Base-by-base conservation (phyloP, 2,797 vertebrate genomes). In the Phoebastria nigripes region DNA sequence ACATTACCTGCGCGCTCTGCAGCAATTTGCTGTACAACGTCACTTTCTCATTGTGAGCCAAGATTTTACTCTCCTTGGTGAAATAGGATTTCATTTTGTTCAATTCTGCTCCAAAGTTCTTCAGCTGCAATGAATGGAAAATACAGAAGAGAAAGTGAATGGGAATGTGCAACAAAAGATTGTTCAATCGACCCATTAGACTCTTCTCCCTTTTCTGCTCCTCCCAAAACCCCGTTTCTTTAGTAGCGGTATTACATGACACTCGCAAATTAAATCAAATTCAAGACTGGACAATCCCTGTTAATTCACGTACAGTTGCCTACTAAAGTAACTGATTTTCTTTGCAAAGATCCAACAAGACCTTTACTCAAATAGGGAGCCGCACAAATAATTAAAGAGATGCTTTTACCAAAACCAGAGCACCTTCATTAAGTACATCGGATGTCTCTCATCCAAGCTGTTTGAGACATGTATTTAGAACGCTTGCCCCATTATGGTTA, bases 21-120 rank as follows among this genome's bases (percentile, higher is more conserved):
- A 98, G 95, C 96, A 98, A 54, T 56, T 97, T 98, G 66, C 76
- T 94, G 91, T 98, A 98, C 35, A 98, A 44, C 2, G 89, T 41
- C 59, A 95, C 96, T 86, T 98, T 98, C 95, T 97, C 96, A 21
- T 97, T 97, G 91, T 98, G 98, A 95, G 97, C 98, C 56, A 98
- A 91, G 67, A 98, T 94, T 97, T 98, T 98, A 67, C 97, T 98
- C 89, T 98, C 98, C 96, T 98, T 98, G 82, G 96, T 97, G 95
- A 98, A 98, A 93, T 69, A 91, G 21, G 98, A 98, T 89, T 98
- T 98, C 94, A 98, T 98, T 96, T 98, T 98, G 91, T 98, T 98
- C 87, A 98, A 47, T 29, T 98, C 97, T 89, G 94, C 93, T 87
- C 98, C 98, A 94, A 98, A 98, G 67, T 49, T 89, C 90, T 96